Evolutionary conservation across 2,113 vertebrate species (phyloP), one percentile per base, ranked within the genome.

Genomic region (Corythornis madagascariensis): DNA sequence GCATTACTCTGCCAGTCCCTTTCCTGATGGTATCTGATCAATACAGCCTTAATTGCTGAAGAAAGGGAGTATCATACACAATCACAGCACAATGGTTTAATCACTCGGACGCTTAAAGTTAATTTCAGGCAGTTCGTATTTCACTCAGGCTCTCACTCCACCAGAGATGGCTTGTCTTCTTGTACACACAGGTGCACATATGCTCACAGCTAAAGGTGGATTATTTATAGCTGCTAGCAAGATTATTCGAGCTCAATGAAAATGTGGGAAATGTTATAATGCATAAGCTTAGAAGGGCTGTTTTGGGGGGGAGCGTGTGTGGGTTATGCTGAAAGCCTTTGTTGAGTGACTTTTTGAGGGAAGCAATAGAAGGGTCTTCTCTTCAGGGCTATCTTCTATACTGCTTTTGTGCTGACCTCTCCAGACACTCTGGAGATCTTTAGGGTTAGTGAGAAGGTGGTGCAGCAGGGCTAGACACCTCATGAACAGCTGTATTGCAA

Each of bases 181-280:
- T 80, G 83, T 76, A 45, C 57, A 45, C 93, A 75, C 96, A 97
- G 96, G 97, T 97, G 96, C 90, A 48, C 45, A 7, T n/a, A 55
- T 78, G 91, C 94, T 94, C 31, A 16, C 91, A 67, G 84, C 82
- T 96, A 45, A 13, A 79, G 91, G 94, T 95, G 86, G 93, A 63
- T 95, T 97, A 97, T 97, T 97, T 97, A 97, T 97, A 95, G 96
- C 94, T 97, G 96, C 96, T 96, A 97, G 96, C 71, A 87, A 13
- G 53, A 95, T 94, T 97, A 96, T 97, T 79, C 79, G 57, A 92
- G 91, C 59, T 90, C 95, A 97, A 90, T 97, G 96, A 95, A 97
- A 96, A 92, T n/a, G 76, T 80, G 78, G 93, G 72, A 38, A 38
- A 93, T 93, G 94, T 96, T 96, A 95, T 78, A 75, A 24, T 59